Evolutionary conservation across 1,140 invertebrate genomes (phyloP).

Genomic region (Aphaenogaster rudis): DNA sequence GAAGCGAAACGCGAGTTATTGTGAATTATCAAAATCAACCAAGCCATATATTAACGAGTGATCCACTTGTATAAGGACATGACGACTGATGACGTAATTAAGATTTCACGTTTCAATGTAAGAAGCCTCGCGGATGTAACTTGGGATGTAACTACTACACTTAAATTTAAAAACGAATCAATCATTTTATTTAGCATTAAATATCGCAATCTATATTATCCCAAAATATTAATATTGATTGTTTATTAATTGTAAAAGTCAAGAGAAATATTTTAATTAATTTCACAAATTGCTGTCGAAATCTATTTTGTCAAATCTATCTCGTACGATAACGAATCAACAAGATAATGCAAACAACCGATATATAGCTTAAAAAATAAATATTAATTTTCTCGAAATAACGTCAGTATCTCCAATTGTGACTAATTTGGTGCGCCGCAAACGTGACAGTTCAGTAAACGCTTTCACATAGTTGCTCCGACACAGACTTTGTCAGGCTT

Average conservation of each 20-base stretch:
- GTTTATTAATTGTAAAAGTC: neutral
- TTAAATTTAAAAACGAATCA: neutral
- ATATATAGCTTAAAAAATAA: neutral
- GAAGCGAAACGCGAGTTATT: neutral
- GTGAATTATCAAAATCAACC: neutral
- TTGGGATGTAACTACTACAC: neutral
- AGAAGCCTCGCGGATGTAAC: neutral
- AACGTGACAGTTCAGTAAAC: neutral
- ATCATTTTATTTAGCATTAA: neutral
- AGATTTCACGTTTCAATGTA: neutral
- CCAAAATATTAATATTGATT: neutral
- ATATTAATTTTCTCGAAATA: neutral
- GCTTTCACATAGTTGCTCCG: neutral
- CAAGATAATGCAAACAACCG: neutral
- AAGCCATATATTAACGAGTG: neutral
- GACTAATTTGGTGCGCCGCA: neutral
- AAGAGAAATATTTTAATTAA: neutral
- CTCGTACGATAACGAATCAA: neutral
- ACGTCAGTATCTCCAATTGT: neutral
- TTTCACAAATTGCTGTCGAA: neutral
- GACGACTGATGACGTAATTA: neutral
- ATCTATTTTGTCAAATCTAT: neutral
- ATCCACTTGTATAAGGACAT: neutral
- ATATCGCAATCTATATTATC: neutral
- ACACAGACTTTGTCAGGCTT: neutral